Evolutionary conservation across 2,888 invertebrate species (phyloP), one percentile per base, ranked within the genome.

Genomic region (Ditylenchus weischeri): DNA sequence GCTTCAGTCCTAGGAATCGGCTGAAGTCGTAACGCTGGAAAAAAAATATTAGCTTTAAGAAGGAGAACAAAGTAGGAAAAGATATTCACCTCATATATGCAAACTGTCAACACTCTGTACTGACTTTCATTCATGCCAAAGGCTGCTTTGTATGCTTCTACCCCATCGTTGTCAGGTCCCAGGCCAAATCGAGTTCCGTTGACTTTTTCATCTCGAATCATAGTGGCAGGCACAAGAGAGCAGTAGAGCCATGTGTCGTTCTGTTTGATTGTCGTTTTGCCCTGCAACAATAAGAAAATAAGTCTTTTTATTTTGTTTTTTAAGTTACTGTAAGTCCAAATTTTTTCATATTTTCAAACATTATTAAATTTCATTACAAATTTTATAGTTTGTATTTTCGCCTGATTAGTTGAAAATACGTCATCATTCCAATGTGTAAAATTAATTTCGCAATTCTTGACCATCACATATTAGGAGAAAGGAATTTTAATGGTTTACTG

Each of bases 51-150:
- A 43, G 57, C 48, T 64, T 21, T 48, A 38, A 62, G 47, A 8
- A n/a, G 48, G 29, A 29, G 5, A 5, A 29, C 54, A 15, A 54
- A 29, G 10, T 54, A 29, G 1, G 10, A n/a, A 15, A 54, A 21
- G 13, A 10, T 19, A 50, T 19, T 64, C 65, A 69, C 78, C 72
- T 78, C 78, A 38, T 73, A 73, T 13, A 78, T 69, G 61, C 78
- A 78, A 35, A 78, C 72, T 19, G 75, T 71, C 21, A 78, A 65
- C 18, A 78, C 70, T n/a, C 69, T 70, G 73, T 78, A 73, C 54
- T 68, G 60, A 18, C 58, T 57, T 57, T 61, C 66, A 35, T 64
- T 62, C 60, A 68, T 65, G 19, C 64, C 64, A 72, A 77, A 77
- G 38, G 70, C 62, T 38, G 65, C 67, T 47, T 77, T 72, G 66